A percentile compares a stretch with the other conserved stretches of the same genome.
These are phyloP conservation scores for Aurelia coerulea DNA, from an alignment of 30 jellyfish, hydroid and myxozoan species.

Conservation along the genomic window DNA sequence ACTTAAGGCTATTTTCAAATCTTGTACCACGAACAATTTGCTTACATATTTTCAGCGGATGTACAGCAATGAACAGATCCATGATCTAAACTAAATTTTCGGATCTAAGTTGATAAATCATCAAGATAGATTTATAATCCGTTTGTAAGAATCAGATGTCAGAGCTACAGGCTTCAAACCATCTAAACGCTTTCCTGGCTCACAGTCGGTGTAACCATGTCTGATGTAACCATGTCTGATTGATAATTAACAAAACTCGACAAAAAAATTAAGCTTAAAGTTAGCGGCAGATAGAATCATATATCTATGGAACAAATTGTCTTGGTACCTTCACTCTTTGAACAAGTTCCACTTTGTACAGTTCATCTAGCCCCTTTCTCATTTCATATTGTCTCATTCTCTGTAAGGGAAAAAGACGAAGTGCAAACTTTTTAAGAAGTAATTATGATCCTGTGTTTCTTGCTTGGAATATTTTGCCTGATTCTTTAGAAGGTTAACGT, in stretches of 20 bases:
- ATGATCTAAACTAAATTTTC: too few species aligned
- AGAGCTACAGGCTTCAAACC: too few species aligned
- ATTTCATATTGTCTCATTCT: constrained; percentile 88
- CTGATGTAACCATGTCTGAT: neutral
- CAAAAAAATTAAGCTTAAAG: neutral
- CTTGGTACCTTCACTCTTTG: constrained; percentile 65
- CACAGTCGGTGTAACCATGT: too few species aligned
- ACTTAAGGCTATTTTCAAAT: too few species aligned
- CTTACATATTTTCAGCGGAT: too few species aligned
- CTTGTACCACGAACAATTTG: too few species aligned
- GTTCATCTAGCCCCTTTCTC: constrained; percentile 82
- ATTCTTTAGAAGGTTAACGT: too few species aligned
- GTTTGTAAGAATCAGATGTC: too few species aligned
- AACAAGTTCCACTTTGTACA: constrained; percentile 87
- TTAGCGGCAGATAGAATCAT: neutral
- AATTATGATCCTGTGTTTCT: neutral
- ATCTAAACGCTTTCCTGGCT: too few species aligned
- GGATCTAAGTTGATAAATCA: too few species aligned
- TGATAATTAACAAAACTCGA: neutral
- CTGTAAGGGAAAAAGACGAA: constrained; percentile 26
- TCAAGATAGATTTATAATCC: too few species aligned
- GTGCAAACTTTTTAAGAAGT: neutral
- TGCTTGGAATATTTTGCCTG: neutral
- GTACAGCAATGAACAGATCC: too few species aligned
- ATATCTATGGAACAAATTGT: neutral